phyloP scores from a whole-genome alignment of 2,113 vertebrate species.

The Pluvialis apricaria region DNA sequence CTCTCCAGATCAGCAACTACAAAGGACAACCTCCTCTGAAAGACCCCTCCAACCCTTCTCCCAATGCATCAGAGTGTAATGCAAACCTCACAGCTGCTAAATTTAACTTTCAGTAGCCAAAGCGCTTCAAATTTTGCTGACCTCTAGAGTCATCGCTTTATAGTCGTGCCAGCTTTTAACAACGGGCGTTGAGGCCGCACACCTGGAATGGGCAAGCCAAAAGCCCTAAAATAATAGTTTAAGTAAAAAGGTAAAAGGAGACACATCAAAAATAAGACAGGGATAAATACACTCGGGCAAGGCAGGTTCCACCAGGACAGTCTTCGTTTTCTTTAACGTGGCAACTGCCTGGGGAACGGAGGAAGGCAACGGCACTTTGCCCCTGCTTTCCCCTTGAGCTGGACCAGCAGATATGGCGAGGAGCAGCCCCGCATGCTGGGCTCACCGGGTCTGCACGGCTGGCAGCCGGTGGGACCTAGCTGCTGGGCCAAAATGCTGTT shows the following conservation, averaged over 20 bases:
- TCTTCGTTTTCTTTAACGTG: conserved; percentile 2
- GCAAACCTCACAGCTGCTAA: conserved; percentile 23
- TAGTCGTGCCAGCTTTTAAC: background rate
- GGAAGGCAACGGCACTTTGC: background rate
- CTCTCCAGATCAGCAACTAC: background rate
- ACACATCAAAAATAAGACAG: conserved; percentile 50
- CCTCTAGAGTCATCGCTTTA: conserved; percentile 19
- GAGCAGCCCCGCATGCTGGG: background rate
- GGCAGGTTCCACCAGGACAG: conserved; percentile 43
- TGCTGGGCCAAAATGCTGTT: conserved; percentile 34
- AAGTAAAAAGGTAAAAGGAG: conserved; percentile 46
- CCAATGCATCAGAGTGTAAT: background rate
- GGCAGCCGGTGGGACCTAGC: background rate
- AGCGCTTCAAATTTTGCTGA: conserved; percentile 44
- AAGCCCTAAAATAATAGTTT: conserved; percentile 38
- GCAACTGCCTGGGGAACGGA: conserved; percentile 37
- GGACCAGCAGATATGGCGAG: conserved; percentile 7
- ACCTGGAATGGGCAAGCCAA: conserved; percentile 17
- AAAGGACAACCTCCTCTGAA: background rate
- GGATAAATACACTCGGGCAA: conserved; percentile 43
- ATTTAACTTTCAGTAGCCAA: conserved; percentile 39
- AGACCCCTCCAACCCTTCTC: conserved; percentile 15
- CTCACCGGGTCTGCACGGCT: background rate
- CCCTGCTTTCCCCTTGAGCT: background rate
- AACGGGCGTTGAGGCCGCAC: background rate